Percentiles rank a stretch among this genome's conserved stretches.
Evolutionary conservation across 30 jellyfish, hydroid and myxozoan species (phyloP).

Genomic region (Pelagia noctiluca): DNA sequence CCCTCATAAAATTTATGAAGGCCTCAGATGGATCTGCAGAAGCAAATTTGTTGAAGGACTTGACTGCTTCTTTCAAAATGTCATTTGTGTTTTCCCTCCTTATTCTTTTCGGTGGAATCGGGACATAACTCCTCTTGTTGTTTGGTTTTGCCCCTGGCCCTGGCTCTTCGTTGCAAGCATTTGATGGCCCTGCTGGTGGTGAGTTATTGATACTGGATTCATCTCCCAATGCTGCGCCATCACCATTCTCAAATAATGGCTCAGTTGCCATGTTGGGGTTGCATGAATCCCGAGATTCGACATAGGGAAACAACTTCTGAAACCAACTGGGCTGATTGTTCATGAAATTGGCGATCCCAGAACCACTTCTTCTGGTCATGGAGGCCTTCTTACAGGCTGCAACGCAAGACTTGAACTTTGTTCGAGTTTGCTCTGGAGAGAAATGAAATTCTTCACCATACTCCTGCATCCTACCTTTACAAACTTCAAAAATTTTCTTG

Average conservation of each 20-base stretch:
- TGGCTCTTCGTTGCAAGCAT: no score
- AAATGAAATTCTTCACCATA: conserved; percentile 8
- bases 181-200: not conserved
- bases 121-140: conserved; percentile 10
- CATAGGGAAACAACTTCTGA: conserved; percentile 5
- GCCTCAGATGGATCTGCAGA: conserved; percentile 35
- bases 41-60: conserved; percentile 34
- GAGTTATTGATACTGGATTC: not conserved
- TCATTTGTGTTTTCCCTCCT: conserved; percentile 17
- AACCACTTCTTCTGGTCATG: conserved; percentile 1
- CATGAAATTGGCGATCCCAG: conserved; percentile 30
- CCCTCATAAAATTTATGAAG: conserved; percentile 18
- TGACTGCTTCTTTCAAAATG: conserved; percentile 28
- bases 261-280: conserved; percentile 10
- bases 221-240: not conserved
- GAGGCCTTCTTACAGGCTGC: conserved; percentile 7
- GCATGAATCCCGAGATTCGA: conserved; percentile 18
- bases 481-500: not conserved
- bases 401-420: conserved; percentile 14
- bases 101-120: conserved; percentile 29
- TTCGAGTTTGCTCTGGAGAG: conserved; percentile 22
- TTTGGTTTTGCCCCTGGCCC: no score
- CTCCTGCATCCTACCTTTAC: conserved; percentile 20
- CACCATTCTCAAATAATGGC: not conserved
- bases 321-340: conserved; percentile 17